Conservation (phyloP, 1,140 invertebrate genomes). For the Ladona fulva region DNA sequence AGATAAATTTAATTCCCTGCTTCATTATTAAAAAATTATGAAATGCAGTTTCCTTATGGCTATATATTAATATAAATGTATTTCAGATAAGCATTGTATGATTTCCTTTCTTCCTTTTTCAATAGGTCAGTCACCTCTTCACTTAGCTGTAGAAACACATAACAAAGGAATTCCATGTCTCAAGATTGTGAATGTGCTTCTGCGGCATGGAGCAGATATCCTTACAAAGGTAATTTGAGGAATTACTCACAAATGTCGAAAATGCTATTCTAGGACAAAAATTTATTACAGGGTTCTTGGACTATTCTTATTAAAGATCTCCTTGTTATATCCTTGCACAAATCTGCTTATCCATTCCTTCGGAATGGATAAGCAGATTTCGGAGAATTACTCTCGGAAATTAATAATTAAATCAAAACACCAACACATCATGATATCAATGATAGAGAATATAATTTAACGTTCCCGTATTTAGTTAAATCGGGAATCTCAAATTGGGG, state of each 20-base stretch:
- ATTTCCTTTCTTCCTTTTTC: background rate
- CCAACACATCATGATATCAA: too few relatives aligned
- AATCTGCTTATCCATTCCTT: too few relatives aligned
- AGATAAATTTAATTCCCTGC: background rate
- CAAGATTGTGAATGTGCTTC: background rate
- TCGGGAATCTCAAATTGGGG: too few relatives aligned
- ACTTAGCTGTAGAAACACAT: background rate
- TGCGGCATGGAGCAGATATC: background rate
- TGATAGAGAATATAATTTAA: too few relatives aligned
- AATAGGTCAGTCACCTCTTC: background rate
- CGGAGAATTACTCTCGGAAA: too few relatives aligned
- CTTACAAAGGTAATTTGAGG: background rate
- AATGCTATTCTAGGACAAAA: too few relatives aligned
- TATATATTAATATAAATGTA: background rate
- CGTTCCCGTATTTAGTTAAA: too few relatives aligned
- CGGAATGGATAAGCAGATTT: too few relatives aligned
- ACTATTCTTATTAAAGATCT: too few relatives aligned
- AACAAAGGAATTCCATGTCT: background rate
- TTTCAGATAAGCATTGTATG: background rate
- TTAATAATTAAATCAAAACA: too few relatives aligned
- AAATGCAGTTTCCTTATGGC: background rate
- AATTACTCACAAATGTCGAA: background rate
- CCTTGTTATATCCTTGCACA: too few relatives aligned
- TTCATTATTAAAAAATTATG: background rate
- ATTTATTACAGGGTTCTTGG: too few relatives aligned